Evolutionary conservation across 2,888 invertebrate genomes (phyloP), one percentile per base, ranked within the genome.

Genomic region (Drosophila anomalata): DNA sequence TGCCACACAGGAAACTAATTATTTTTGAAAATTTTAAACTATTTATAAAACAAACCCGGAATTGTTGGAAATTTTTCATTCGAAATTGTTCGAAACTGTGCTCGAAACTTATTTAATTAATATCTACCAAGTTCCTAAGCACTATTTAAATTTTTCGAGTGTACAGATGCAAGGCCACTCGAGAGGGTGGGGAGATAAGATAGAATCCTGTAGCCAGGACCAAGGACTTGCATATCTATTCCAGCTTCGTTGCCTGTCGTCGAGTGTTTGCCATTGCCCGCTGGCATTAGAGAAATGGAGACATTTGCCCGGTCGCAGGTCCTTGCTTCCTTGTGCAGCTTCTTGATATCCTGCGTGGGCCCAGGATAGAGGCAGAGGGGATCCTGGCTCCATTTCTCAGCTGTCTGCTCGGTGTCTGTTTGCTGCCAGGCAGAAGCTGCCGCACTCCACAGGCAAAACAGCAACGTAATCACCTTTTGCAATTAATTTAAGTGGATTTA

Each of bases 401-500:
- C 81, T 81, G 81, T 80, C 87, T 82, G 80, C 69, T 75, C 51
- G 69, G 71, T 79, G 86, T 63, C 79, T 80, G 78, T 84, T 78
- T 67, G 82, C 78, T 69, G 77, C 67, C 83, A 72, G 77, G 65
- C 67, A 60, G 56, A 70, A 72, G 72, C 62, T 69, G 29, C 66
- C 67, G 24, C 62, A 47, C 50, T 56, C 63, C 62, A 78, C 79
- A 73, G 81, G 83, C 80, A 83, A 86, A 86, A 86, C 84, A 79
- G 89, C 89, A 89, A 82, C 86, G 84, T 86, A 89, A 89, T 90
- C 90, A 88, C 82, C 89, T 87, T 90, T 89, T 89, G 89, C 90
- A 89, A 90, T 89, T 89, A 89, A 89, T 89, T 89, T 90, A 89
- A 89, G 87, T 90, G 89, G 89, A 89, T 90, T 90, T 81, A 79